Evolutionary conservation across 2,113 vertebrate genomes (phyloP).

Genomic region (Falcunculus frontatus): DNA sequence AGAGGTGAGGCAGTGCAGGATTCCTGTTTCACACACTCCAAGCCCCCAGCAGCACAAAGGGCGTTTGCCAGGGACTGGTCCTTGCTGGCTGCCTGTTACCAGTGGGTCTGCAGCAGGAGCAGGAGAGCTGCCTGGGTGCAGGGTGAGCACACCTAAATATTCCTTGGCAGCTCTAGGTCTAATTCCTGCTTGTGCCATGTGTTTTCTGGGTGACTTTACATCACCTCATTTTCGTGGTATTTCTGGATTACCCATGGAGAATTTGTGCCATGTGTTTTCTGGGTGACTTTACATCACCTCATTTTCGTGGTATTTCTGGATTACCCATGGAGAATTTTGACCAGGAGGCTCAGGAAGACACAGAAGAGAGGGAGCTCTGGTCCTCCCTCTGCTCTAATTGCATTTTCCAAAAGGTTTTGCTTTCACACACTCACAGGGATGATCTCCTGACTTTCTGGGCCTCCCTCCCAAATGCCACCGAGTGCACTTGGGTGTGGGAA

Average conservation of each 20-base stretch:
- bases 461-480: not conserved
- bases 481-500: not conserved
- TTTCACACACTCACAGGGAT: accelerated
- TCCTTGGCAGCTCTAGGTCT: not conserved
- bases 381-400: not conserved
- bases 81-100: not conserved
- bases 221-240: not conserved
- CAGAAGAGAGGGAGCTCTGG: not conserved
- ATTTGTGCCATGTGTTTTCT: not conserved
- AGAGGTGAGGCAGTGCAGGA: not conserved
- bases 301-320: not conserved
- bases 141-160: not conserved
- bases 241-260: not conserved
- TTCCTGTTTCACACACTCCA: not conserved
- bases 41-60: not conserved
- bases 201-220: not conserved
- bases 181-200: not conserved
- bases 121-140: not conserved
- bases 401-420: not conserved
- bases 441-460: not conserved
- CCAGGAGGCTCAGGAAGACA: not conserved
- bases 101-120: not conserved
- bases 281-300: not conserved
- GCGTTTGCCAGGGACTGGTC: not conserved
- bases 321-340: not conserved